Evolutionary conservation across 2,888 invertebrate species (phyloP).

Genomic region (Cantharis rufa): DNA sequence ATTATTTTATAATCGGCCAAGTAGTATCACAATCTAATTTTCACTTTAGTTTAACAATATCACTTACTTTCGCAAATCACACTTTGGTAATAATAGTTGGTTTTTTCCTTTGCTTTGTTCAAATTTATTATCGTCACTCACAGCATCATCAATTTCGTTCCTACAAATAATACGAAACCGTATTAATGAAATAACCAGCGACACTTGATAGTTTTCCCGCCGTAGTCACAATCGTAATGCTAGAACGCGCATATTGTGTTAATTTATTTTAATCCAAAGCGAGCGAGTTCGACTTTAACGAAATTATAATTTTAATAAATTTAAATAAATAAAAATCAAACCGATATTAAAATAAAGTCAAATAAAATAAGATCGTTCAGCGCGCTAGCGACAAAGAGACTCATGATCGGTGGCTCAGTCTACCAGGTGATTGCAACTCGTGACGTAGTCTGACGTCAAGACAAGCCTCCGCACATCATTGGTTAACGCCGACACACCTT

Average conservation of each 20-base stretch:
- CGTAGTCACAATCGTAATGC: constrained; percentile 1
- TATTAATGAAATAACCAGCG: constrained; percentile 1
- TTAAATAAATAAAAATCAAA: background rate
- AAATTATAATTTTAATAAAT: background rate
- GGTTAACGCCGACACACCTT: constrained; percentile 33
- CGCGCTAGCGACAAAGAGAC: constrained; percentile 17
- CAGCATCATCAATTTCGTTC: constrained; percentile 30
- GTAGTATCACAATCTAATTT: background rate
- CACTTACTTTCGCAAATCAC: background rate
- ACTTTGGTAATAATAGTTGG: background rate
- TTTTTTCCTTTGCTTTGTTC: background rate
- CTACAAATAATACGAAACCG: constrained; percentile 32
- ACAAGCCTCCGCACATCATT: constrained; percentile 34
- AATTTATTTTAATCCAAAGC: background rate
- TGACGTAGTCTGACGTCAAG: constrained; percentile 32
- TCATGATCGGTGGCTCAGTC: constrained; percentile 6
- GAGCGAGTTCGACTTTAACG: background rate
- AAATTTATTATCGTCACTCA: background rate
- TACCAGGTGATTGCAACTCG: constrained; percentile 24
- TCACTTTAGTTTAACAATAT: background rate
- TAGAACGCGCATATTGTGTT: background rate
- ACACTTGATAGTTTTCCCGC: constrained; percentile 15
- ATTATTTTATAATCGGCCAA: background rate
- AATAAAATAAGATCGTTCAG: constrained; percentile 5
- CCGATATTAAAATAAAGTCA: background rate